Evolutionary conservation across 1,140 invertebrate genomes (phyloP), one percentile per base, ranked within the genome.

Genomic region (Cyclina sinensis): DNA sequence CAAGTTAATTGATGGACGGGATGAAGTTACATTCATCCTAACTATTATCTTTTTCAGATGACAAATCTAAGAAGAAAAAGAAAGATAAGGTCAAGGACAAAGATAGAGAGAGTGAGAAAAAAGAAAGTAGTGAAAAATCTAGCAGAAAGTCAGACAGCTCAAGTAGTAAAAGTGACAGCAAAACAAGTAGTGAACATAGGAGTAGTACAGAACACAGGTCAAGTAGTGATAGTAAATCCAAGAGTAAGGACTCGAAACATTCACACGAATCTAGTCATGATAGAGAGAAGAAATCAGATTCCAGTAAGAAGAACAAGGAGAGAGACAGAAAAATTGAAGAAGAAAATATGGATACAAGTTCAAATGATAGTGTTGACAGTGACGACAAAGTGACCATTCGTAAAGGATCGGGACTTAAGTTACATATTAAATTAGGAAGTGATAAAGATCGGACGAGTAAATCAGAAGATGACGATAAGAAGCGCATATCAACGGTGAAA

Each of bases 61-160:
- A 94, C 43, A 85, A 91, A 88, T 85, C 78, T 91, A 92, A 91
- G 59, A 89, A 92, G 88, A 91, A 92, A 79, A 87, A 94, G 16
- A 91, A 93, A 90, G 65, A 91, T 21, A 74, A 90, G 0, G 97
- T 97, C 80, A 97, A 90, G 7, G 57, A 74, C 4, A 81, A 86
- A 91, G 88, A 91, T 16, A 94, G 90, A 57, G 86, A 92, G 30
- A 76, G 70, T 21, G 54, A 82, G 16, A 76, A 89, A 54, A 68
- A 68, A 27, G n/a, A n/a, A n/a, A 51, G 79, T 43, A 65, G 84
- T 51, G 65, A 87, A 37, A 90, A 83, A 83, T 37, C 74, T 7
- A 70, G 39, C 27, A 83, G 48, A n/a, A 73, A 39, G 57, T 70
- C 51, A 54, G 79, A 74, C 27, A 82, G 51, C 27, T 57, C 48